Conservation (phyloP, 2,113 vertebrate genomes). For the Ictidomys tridecemlineatus region DNA sequence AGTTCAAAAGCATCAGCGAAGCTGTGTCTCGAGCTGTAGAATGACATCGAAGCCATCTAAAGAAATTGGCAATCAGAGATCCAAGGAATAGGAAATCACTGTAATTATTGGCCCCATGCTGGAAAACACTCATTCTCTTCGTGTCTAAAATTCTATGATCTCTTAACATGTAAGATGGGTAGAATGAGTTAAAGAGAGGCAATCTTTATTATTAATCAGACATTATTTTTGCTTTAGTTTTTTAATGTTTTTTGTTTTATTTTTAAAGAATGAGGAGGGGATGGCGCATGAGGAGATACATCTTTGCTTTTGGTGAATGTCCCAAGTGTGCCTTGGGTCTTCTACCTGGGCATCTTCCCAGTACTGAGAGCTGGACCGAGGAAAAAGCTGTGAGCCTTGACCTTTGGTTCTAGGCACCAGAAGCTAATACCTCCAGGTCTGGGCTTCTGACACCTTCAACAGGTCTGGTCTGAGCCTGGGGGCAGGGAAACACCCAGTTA, state of each 20-base stretch:
- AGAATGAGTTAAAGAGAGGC: slow-evolving; percentile 56
- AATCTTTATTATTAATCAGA: slow-evolving; percentile 51
- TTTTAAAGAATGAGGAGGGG: not conserved
- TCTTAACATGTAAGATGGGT: not conserved
- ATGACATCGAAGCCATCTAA: slow-evolving; percentile 70
- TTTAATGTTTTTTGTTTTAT: not conserved
- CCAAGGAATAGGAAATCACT: slow-evolving; percentile 76
- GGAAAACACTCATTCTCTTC: slow-evolving; percentile 72
- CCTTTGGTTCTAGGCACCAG: not conserved
- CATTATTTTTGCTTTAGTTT: not conserved
- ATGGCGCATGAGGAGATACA: not conserved
- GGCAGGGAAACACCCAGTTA: not conserved
- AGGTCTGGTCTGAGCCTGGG: not conserved
- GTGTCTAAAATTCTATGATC: not conserved
- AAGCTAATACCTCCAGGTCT: not conserved
- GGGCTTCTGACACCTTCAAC: not conserved
- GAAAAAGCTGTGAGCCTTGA: not conserved
- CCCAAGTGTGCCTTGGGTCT: fast-evolving
- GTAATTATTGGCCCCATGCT: slow-evolving; percentile 70
- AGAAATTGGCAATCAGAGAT: slow-evolving; percentile 73
- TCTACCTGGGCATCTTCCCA: not conserved
- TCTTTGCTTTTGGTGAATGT: not conserved
- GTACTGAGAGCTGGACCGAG: not conserved
- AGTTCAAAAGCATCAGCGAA: slow-evolving; percentile 74
- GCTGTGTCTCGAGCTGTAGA: slow-evolving; percentile 54